Evolutionary conservation across 2,797 vertebrate genomes (phyloP), one percentile per base, ranked within the genome.

Genomic region (Sebastes itinus): DNA sequence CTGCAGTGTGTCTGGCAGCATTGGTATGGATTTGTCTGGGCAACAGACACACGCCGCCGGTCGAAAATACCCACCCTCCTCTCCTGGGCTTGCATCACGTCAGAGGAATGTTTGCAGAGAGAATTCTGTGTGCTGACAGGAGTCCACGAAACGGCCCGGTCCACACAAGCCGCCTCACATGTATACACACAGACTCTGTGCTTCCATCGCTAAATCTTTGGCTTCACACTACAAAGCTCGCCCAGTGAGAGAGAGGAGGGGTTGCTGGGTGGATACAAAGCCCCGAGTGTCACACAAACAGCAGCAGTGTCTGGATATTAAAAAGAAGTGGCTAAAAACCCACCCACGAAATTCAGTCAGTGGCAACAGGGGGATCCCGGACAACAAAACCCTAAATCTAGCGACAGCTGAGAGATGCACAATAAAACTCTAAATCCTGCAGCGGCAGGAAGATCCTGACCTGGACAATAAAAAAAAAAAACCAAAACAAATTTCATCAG

Each of bases 81-180:
- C 84, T 84, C 74, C 65, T 54, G 75, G 69, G 84, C 68, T 85
- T 80, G 88, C 87, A 89, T 89, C 87, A 87, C 76, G 55, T 83
- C 80, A 61, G 74, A 87, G 88, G 91, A 94, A 95, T 93, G 93
- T 94, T 92, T 93, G 84, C 86, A 89, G 78, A 85, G 84, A 76
- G 72, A 86, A 72, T 82, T 81, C 30, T 88, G 88, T 89, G 87
- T 90, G 84, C 87, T 84, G 88, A 93, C 91, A 84, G 86, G 88
- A 89, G 77, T 84, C 75, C 56, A 84, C 64, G 38, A 90, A 92
- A 87, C 75, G 59, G n/a, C 56, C 66, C n/a, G 27, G 32, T 78
- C 80, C 68, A 76, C 63, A 87, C 61, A 83, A 78, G 64, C 77
- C 5, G 23, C 54, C 84, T 75, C 75, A 80, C 65, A 72, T 23